These are phyloP conservation scores for Thecophora atra DNA, from an alignment of 2,888 invertebrate species.

Conservation along the genomic window DNA sequence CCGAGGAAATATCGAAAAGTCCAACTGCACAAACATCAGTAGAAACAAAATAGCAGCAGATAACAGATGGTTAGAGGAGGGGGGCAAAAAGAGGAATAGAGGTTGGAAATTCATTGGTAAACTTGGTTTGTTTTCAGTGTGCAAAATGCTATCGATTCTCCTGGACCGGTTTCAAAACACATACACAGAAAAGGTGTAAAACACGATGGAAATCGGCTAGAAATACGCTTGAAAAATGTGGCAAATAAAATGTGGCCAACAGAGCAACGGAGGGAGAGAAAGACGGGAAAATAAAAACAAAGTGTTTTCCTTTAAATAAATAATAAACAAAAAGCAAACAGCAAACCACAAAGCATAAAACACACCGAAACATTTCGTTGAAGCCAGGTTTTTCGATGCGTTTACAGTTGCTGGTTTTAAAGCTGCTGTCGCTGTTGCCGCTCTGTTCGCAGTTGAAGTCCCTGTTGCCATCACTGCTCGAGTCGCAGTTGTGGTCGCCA, in stretches of 20 bases:
- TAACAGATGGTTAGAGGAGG: background rate
- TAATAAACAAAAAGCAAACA: background rate
- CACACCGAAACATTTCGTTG: too few species aligned
- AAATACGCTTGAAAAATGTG: background rate
- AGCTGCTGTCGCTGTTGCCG: too few species aligned
- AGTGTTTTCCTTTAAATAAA: too few species aligned
- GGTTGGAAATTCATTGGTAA: background rate
- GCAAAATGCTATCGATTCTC: slow-evolving; percentile 19
- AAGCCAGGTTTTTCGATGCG: too few species aligned
- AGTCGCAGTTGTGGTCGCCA: background rate
- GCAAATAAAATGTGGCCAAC: slow-evolving; percentile 13
- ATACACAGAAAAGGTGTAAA: slow-evolving; percentile 8
- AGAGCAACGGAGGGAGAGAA: background rate
- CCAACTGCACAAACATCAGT: background rate
- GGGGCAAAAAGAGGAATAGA: background rate
- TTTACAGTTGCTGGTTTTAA: too few species aligned
- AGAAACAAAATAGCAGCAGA: background rate
- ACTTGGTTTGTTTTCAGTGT: slow-evolving; percentile 12
- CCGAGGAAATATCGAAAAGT: background rate
- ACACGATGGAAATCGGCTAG: background rate
- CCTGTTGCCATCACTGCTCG: background rate
- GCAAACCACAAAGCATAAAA: too few species aligned
- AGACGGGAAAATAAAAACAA: background rate
- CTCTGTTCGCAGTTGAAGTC: background rate
- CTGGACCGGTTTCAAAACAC: slow-evolving; percentile 19